phyloP scores from a whole-genome alignment of 2,888 invertebrate species.

The Patella caerulea region DNA sequence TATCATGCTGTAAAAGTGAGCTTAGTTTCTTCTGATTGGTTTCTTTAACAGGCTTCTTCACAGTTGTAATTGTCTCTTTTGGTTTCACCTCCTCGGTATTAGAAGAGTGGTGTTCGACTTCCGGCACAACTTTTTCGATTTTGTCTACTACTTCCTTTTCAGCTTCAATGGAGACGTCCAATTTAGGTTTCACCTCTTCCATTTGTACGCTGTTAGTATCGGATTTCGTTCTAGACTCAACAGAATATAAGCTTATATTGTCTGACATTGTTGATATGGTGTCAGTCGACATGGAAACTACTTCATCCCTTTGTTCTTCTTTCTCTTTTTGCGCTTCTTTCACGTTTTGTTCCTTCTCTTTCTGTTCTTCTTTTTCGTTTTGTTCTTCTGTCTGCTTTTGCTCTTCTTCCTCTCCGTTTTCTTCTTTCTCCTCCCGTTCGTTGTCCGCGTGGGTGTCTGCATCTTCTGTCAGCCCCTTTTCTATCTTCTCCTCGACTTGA shows the following conservation, averaged over 20 bases:
- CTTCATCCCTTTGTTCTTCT: background rate
- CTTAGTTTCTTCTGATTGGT: slow-evolving; percentile 40
- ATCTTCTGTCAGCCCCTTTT: slow-evolving; percentile 12
- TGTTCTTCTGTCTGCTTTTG: background rate
- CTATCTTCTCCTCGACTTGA: background rate
- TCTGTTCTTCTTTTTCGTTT: background rate
- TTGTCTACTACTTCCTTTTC: slow-evolving; percentile 26
- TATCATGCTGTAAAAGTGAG: slow-evolving; percentile 58
- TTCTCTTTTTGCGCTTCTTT: background rate
- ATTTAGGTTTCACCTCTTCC: background rate
- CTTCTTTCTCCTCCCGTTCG: background rate
- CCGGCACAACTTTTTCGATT: slow-evolving; percentile 31
- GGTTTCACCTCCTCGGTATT: background rate
- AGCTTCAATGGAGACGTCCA: background rate
- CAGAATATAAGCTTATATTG: background rate
- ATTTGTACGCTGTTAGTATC: background rate
- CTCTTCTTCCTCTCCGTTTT: background rate
- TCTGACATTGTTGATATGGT: background rate
- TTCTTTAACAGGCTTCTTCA: background rate
- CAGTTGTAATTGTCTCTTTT: background rate
- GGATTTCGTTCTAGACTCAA: background rate
- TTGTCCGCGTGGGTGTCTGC: background rate
- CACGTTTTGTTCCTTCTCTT: background rate
- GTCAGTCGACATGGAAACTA: background rate
- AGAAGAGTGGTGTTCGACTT: background rate